phyloP scores from a whole-genome alignment of 2,888 invertebrate species.

The Brachyptera putata region DNA sequence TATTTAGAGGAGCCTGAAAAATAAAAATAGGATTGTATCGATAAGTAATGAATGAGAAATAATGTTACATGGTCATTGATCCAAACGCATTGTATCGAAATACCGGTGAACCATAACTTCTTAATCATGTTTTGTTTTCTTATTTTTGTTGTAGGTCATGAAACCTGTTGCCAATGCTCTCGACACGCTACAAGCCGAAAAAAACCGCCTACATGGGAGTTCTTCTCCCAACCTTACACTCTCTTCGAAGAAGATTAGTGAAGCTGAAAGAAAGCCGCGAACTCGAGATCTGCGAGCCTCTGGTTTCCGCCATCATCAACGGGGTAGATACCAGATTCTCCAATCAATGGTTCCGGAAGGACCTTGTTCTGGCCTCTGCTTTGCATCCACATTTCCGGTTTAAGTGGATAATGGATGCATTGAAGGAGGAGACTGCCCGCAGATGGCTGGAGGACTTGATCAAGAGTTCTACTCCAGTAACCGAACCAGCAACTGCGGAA shows the following conservation, averaged over 20 bases:
- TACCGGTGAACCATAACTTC: too few relatives aligned
- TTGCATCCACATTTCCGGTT: not conserved
- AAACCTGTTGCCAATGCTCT: not conserved
- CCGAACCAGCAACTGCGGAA: not conserved
- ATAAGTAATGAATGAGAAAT: too few relatives aligned
- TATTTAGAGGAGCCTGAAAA: too few relatives aligned
- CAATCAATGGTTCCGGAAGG: conserved; percentile 2
- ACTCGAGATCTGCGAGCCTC: not conserved
- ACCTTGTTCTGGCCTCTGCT: conserved; percentile 6
- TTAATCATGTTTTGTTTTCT: too few relatives aligned
- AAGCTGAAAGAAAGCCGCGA: not conserved
- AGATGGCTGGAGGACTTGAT: not conserved
- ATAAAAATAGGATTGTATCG: too few relatives aligned
- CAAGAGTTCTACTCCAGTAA: not conserved
- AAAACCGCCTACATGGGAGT: not conserved
- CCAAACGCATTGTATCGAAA: too few relatives aligned
- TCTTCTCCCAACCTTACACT: not conserved
- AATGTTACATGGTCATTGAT: too few relatives aligned
- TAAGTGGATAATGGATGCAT: not conserved
- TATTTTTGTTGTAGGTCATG: not conserved
- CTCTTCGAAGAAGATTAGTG: not conserved
- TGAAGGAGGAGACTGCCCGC: not conserved
- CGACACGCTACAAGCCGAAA: not conserved
- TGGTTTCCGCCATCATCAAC: not conserved
- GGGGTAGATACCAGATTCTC: not conserved